Evolutionary conservation across 2,113 vertebrate species (phyloP).

Genomic region (Puffinus mauretanicus): DNA sequence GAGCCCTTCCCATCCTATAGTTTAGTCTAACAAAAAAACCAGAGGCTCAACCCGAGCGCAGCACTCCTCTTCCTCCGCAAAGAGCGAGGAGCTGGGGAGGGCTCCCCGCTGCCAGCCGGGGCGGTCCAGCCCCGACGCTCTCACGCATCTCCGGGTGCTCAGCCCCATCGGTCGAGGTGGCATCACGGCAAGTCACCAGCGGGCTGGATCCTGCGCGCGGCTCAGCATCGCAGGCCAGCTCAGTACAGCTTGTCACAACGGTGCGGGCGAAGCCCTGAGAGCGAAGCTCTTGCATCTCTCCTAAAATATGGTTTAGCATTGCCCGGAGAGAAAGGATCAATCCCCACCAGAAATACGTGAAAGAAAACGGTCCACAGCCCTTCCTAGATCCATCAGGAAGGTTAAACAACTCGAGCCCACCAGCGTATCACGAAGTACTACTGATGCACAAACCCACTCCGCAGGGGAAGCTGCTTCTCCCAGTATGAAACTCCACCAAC

Average conservation of each 20-base stretch:
- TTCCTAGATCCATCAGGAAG: not conserved
- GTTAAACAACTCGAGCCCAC: not conserved
- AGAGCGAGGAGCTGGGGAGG: rapidly evolving
- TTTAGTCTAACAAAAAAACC: no score
- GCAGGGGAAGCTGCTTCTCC: not conserved
- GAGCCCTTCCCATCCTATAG: not conserved
- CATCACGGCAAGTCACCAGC: not conserved
- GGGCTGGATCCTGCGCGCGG: not conserved
- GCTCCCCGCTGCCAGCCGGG: not conserved
- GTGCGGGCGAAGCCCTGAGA: rapidly evolving
- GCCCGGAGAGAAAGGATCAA: not conserved
- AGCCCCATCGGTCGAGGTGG: not conserved
- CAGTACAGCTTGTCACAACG: rapidly evolving
- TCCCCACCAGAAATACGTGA: rapidly evolving
- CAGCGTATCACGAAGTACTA: rapidly evolving
- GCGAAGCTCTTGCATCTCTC: not conserved
- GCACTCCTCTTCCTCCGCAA: not conserved
- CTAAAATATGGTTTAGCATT: rapidly evolving
- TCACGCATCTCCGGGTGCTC: not conserved
- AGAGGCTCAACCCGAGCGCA: not conserved
- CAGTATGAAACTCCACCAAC: rapidly evolving
- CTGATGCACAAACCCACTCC: not conserved
- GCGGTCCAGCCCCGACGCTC: not conserved
- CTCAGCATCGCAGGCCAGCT: not conserved
- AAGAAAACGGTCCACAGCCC: not conserved